A percentile compares a stretch with the other conserved stretches of the same genome.
These are phyloP conservation scores for Drosophila pegasa DNA, from an alignment of 2,888 invertebrate species.

Conservation along the genomic window DNA sequence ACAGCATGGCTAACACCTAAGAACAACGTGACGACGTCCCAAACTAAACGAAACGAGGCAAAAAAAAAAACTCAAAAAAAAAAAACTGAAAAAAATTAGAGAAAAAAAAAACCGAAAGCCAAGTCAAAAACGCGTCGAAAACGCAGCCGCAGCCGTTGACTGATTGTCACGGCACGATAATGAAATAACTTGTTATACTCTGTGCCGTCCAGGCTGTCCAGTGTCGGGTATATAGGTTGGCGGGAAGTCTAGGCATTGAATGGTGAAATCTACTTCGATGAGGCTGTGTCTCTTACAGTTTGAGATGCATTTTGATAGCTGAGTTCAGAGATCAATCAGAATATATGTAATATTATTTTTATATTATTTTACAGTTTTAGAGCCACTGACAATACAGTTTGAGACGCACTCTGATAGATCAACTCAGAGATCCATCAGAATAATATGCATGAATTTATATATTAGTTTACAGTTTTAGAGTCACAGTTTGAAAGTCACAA, in stretches of 20 bases:
- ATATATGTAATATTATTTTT: neutral
- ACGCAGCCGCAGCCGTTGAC: slow-evolving; percentile 64
- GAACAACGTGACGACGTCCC: slow-evolving; percentile 74
- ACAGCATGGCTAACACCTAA: slow-evolving; percentile 77
- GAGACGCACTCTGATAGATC: neutral
- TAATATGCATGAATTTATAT: too few relatives aligned
- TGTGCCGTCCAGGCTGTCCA: neutral
- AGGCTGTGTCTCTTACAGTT: neutral
- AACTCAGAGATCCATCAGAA: too few relatives aligned
- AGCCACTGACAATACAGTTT: neutral
- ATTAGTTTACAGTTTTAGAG: neutral
- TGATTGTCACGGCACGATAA: slow-evolving; percentile 75
- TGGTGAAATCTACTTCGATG: too few relatives aligned
- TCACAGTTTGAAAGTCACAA: neutral
- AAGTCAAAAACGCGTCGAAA: slow-evolving; percentile 48
- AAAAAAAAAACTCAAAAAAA: slow-evolving; percentile 4
- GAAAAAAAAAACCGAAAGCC: slow-evolving; percentile 14
- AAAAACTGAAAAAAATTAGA: slow-evolving; percentile 5
- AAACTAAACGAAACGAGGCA: slow-evolving; percentile 26
- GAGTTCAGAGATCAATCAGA: too few relatives aligned
- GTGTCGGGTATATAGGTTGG: neutral
- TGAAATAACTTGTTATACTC: slow-evolving; percentile 61
- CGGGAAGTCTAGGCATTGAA: neutral
- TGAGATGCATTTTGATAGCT: neutral
- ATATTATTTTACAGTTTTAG: neutral